Evolutionary conservation across 2,113 vertebrate species (phyloP).

Genomic region (Pseudopodoces humilis): DNA sequence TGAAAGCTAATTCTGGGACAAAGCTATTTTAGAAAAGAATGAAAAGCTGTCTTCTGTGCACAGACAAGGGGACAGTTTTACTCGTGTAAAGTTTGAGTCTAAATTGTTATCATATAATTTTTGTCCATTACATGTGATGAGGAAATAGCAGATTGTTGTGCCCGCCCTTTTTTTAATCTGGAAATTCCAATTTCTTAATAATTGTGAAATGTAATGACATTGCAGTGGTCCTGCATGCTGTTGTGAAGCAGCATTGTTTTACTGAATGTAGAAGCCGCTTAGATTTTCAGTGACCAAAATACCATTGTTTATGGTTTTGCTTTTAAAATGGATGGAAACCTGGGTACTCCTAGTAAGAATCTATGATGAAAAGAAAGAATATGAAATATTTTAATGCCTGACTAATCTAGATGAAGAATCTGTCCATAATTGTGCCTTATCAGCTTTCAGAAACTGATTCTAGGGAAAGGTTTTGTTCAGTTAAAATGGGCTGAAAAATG

Average conservation of each 20-base stretch:
- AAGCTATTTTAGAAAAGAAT: background rate
- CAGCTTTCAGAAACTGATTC: background rate
- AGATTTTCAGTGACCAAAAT: background rate
- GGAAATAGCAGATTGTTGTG: background rate
- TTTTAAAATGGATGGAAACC: background rate
- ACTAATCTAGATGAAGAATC: background rate
- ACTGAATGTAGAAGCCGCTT: background rate
- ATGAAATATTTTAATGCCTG: background rate
- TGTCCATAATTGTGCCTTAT: background rate
- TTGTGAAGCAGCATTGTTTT: background rate
- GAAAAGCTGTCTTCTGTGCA: background rate
- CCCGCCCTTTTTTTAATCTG: background rate
- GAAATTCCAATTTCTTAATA: background rate
- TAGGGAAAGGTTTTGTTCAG: background rate
- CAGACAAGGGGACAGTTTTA: background rate
- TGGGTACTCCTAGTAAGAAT: background rate
- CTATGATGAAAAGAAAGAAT: background rate
- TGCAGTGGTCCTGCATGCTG: background rate
- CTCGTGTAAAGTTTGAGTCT: background rate
- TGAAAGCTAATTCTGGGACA: background rate
- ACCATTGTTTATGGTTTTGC: background rate
- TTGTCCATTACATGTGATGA: background rate
- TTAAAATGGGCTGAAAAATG: background rate
- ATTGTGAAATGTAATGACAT: background rate
- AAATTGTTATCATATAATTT: background rate